Conservation (phyloP, 2,888 invertebrate genomes). For the Malacosoma neustria region DNA sequence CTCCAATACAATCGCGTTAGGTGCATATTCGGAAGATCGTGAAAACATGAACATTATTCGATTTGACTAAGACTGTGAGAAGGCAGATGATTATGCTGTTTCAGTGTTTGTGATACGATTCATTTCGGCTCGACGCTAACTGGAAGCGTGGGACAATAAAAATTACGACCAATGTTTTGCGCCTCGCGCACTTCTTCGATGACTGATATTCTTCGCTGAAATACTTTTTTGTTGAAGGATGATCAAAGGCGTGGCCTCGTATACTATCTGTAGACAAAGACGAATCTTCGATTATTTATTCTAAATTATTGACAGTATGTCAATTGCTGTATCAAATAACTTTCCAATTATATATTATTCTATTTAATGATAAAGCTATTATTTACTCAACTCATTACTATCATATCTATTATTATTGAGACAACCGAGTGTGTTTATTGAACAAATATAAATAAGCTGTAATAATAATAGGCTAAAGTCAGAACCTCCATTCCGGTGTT, state of each 20-base stretch:
- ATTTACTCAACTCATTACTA: too few relatives aligned
- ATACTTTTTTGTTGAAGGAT: constrained; percentile 50
- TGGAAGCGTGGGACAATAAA: constrained; percentile 52
- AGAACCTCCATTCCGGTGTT: too few relatives aligned
- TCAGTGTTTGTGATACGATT: constrained; percentile 47
- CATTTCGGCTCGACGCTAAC: constrained; percentile 33
- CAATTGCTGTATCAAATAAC: too few relatives aligned
- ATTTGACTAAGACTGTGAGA: constrained; percentile 47
- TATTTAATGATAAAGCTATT: too few relatives aligned
- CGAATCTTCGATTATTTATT: too few relatives aligned
- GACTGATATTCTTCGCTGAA: constrained; percentile 54
- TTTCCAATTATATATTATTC: too few relatives aligned
- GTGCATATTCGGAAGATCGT: constrained; percentile 51
- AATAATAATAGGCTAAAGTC: too few relatives aligned
- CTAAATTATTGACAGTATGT: too few relatives aligned
- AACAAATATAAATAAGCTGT: too few relatives aligned
- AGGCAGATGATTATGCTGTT: constrained; percentile 33
- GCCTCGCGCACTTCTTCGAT: constrained; percentile 54
- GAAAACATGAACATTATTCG: constrained; percentile 59
- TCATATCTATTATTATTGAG: too few relatives aligned
- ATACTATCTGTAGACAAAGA: too few relatives aligned
- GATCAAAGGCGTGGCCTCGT: constrained; percentile 33
- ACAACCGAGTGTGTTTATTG: too few relatives aligned
- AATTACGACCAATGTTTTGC: constrained; percentile 58
- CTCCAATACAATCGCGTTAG: constrained; percentile 48